Evolutionary conservation across 2,888 invertebrate species (phyloP).

Genomic region (Kuschelorhynchus macadamiae): DNA sequence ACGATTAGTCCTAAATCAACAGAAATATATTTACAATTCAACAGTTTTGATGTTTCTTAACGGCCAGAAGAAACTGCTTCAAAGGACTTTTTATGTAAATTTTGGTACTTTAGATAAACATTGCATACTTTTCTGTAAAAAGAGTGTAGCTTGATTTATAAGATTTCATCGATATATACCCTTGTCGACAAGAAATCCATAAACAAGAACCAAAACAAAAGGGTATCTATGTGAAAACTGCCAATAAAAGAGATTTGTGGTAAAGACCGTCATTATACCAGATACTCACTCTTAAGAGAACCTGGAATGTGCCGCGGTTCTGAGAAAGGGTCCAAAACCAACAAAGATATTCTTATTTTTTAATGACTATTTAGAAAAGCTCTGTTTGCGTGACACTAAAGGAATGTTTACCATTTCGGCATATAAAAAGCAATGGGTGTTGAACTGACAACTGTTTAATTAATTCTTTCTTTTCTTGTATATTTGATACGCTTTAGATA

Average conservation of each 20-base stretch:
- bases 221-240: slow-evolving; percentile 12
- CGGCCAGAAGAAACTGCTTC: not conserved
- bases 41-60: not conserved
- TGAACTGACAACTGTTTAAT: no score
- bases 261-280: slow-evolving; percentile 13
- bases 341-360: slow-evolving; percentile 5
- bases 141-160: not conserved
- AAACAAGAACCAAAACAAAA: not conserved
- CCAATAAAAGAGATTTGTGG: slow-evolving; percentile 18
- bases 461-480: no score
- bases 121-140: slow-evolving; percentile 8
- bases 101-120: not conserved
- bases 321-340: slow-evolving; percentile 3
- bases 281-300: slow-evolving; percentile 1
- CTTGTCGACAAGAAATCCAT: not conserved
- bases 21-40: not conserved
- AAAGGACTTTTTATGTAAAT: not conserved
- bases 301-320: slow-evolving; percentile 11
- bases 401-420: not conserved
- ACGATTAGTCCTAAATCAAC: not conserved
- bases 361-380: not conserved
- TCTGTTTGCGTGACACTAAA: not conserved
- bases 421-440: not conserved
- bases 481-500: no score
- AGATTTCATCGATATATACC: not conserved